Evolutionary conservation across 2,888 invertebrate species (phyloP), one percentile per base, ranked within the genome.

Genomic region (Heterodera filipjevi): DNA sequence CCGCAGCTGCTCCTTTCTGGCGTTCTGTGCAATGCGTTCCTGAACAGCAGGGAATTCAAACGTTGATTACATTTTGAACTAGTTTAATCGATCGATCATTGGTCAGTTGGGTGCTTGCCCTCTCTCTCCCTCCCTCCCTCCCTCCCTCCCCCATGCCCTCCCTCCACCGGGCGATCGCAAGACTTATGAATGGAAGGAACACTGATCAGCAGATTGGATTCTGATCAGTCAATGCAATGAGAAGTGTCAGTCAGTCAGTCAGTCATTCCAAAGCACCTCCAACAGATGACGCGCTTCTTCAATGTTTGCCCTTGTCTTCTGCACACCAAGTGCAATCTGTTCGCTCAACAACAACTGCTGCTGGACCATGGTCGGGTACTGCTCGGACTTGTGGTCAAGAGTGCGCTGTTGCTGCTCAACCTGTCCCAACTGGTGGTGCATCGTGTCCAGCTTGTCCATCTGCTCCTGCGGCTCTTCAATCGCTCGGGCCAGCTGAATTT

Each of bases 1-100:
- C 49, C 68, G 81, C 3, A 77, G 77, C 46, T 79, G 80, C 71
- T 82, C 81, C 33, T 32, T 35, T 27, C 27, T 30, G 3, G 30
- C 66, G 14, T 66, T 49, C 39, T 39, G 64, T 0, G 70, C 77
- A 32, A 39, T 77, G 39, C 59, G 71, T 30, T 46, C 64, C 16
- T 66, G 32, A 27, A 46, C n/a, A 39, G 12, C 39, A n/a, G n/a
- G n/a, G n/a, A n/a, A n/a, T n/a, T n/a, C n/a, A n/a, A n/a, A n/a
- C n/a, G n/a, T n/a, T n/a, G 39, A 12, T 22, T 33, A 14, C 30
- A 53, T 10, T 64, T 53, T 49, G 16, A 14, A 49, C 16, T 14
- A 49, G 16, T 16, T 49, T 16, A 22, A 49, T 5, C n/a, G n/a
- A n/a, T n/a, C n/a, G n/a, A n/a, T n/a, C n/a, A n/a, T n/a, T n/a